These are phyloP conservation scores for Lasaia peninsularis DNA, from an alignment of 1,140 invertebrate species.

Conservation along the genomic window DNA sequence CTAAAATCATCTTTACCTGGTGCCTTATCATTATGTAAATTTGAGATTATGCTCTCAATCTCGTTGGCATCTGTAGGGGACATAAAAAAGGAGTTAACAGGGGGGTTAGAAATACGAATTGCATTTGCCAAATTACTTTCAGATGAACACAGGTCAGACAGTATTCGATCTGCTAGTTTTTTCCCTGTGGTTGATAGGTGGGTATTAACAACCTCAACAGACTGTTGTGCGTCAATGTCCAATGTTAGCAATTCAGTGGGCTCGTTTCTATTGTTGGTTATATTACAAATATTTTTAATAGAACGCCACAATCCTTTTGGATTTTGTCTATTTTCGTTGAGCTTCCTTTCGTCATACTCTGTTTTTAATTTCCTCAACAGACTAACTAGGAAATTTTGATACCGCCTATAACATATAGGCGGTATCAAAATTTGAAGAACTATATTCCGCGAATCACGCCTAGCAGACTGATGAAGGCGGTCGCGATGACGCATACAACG, in stretches of 20 bases:
- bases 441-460: slow-evolving; percentile 9
- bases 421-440: too few relatives aligned
- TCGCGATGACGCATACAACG: slow-evolving; percentile 24
- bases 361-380: slow-evolving; percentile 26
- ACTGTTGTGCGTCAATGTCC: slow-evolving; percentile 19
- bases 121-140: slow-evolving; percentile 13
- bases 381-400: slow-evolving; percentile 25
- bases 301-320: slow-evolving; percentile 25
- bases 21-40: slow-evolving; percentile 20
- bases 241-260: slow-evolving; percentile 21
- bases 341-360: slow-evolving; percentile 19
- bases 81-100: slow-evolving; percentile 21
- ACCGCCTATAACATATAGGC: slow-evolving; percentile 19
- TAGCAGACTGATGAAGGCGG: background rate
- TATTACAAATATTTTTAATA: slow-evolving; percentile 25
- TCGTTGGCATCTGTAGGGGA: slow-evolving; percentile 21
- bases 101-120: background rate
- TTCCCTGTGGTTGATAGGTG: slow-evolving; percentile 25
- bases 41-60: slow-evolving; percentile 15
- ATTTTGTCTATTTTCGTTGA: slow-evolving; percentile 21
- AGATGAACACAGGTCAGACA: slow-evolving; percentile 12
- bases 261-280: slow-evolving; percentile 4
- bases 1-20: slow-evolving; percentile 18
- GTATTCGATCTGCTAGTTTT: slow-evolving; percentile 21
- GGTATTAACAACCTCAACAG: slow-evolving; percentile 16